These are phyloP conservation scores for Panagrolaimus sp. DNA, from an alignment of 1,140 invertebrate genomes.

Conservation along the genomic window DNA sequence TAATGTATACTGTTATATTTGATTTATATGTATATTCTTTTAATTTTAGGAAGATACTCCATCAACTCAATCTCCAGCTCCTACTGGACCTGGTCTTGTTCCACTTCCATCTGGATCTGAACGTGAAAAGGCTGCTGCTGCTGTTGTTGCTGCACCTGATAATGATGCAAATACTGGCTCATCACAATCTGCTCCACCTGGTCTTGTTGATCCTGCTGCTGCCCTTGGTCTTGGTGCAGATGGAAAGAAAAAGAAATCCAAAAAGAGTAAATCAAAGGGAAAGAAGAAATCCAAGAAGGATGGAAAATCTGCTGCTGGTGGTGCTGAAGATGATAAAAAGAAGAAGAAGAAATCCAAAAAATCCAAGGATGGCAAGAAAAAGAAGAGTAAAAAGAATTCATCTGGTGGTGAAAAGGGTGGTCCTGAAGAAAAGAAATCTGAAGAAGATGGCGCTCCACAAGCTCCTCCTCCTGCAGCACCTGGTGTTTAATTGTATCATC, in stretches of 20 bases:
- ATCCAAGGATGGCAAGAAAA: constrained; percentile 12
- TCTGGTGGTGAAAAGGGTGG: no score
- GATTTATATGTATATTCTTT: no score
- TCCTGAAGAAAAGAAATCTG: no score
- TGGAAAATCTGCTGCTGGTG: neutral
- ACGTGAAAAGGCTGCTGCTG: no score
- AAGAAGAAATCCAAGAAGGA: no score
- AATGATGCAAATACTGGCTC: neutral
- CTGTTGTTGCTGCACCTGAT: neutral
- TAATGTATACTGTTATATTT: no score
- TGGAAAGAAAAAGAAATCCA: no score
- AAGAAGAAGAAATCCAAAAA: neutral
- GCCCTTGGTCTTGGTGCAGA: neutral
- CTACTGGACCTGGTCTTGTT: neutral
- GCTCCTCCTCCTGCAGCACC: no score
- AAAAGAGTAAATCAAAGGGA: no score
- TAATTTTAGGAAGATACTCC: neutral
- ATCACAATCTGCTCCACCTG: neutral
- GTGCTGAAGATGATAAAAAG: neutral
- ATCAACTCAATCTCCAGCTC: neutral
- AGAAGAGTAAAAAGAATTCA: neutral
- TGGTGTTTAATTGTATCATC: no score
- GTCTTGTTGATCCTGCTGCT: constrained; percentile 4
- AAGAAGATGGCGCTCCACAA: no score
- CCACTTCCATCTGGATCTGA: neutral